Evolutionary conservation across 2,113 vertebrate species (phyloP), one percentile per base, ranked within the genome.

Genomic region (Calcarius ornatus): DNA sequence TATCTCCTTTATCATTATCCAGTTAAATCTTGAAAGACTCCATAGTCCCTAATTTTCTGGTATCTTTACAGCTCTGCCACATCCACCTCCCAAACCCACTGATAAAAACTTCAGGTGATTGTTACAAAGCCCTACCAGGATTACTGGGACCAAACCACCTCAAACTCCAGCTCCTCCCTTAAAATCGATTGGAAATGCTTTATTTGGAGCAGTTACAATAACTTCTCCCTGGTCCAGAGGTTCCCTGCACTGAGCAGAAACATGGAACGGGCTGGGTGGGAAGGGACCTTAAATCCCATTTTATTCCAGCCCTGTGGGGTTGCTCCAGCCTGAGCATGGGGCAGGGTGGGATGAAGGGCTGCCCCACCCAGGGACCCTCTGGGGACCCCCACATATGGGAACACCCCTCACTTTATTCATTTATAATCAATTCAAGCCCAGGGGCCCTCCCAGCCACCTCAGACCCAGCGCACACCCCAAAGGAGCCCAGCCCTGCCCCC

Each of bases 381-480:
- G 30, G 3, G 48, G 38, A 66, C 11, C 33, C 20, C 25, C 47
- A 1, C 6, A 0, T 1, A 13, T 0, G 10, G 18, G 16, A 17
- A 48, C 51, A 30, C 10, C 2, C n/a, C 35, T 3, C 16, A 3
- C 56, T 70, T 66, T 0, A 57, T 5, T 31, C 40, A 23, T 31
- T 35, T 4, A 4, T 0, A 25, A 5, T 2, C 9, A 5, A 7
- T 8, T 15, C 8, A 25, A 22, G 48, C n/a, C 23, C 53, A 18
- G 53, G 42, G 38, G 40, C n/a, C 42, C 27, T 65, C 70, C 57
- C 75, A 15, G 48, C 61, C 38, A 2, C 25, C 13, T 15, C 47
- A 10, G 5, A 31, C 12, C 28, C 61, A 1, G 5, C 0, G 14
- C 38, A 2, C 15, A 6, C 27, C 25, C 11, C 0, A 0, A 11